These are phyloP conservation scores for Donacobius atricapilla DNA, from an alignment of 2,113 vertebrate species.

Conservation along the genomic window DNA sequence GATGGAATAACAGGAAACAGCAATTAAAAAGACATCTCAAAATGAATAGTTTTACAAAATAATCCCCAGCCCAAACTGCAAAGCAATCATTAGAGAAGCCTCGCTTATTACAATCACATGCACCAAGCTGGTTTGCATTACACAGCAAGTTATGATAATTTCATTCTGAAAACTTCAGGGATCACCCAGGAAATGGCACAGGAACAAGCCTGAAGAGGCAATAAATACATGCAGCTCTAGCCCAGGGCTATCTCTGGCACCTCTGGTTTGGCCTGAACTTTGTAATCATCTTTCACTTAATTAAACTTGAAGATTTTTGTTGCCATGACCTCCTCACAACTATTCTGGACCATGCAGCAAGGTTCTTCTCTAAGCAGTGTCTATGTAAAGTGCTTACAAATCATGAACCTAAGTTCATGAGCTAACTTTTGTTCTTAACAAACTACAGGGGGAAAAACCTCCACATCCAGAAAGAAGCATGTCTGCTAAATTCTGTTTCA, in stretches of 20 bases:
- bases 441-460: neutral
- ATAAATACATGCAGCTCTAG: neutral
- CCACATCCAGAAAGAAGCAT: neutral
- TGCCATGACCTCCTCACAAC: neutral
- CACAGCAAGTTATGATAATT: neutral
- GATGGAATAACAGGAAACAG: conserved; percentile 52
- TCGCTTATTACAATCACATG: neutral
- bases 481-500: neutral
- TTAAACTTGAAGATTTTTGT: neutral
- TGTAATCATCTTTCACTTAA: neutral
- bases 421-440: neutral
- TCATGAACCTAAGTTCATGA: neutral
- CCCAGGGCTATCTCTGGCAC: neutral
- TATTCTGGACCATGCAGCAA: neutral
- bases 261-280: neutral
- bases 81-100: neutral
- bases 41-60: neutral
- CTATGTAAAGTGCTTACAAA: neutral
- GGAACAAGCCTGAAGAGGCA: neutral
- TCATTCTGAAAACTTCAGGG: neutral
- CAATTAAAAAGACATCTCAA: neutral
- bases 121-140: neutral
- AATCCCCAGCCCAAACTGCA: conserved; percentile 27
- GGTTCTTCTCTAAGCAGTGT: neutral
- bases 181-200: neutral